These are phyloP conservation scores for Ochropleura plecta DNA, from an alignment of 2,888 invertebrate species.

Conservation along the genomic window DNA sequence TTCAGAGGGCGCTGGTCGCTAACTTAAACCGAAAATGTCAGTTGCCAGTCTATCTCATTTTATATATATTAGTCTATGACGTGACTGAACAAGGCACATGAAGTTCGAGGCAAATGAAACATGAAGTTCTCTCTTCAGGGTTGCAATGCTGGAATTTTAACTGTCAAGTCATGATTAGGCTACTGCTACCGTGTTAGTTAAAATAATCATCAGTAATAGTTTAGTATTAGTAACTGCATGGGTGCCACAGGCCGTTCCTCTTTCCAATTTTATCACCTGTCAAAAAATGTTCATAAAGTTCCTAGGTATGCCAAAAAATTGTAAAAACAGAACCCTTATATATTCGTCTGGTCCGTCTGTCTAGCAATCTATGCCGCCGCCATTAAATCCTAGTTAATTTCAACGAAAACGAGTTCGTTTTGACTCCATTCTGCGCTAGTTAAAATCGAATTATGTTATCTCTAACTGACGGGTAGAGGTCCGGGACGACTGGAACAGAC, in stretches of 20 bases:
- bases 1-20: too few relatives aligned
- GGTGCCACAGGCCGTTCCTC: too few relatives aligned
- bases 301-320: background rate
- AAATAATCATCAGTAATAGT: too few relatives aligned
- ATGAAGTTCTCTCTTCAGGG: background rate
- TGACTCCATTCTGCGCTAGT: background rate
- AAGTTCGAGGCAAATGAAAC: background rate
- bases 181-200: too few relatives aligned
- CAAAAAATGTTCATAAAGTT: background rate
- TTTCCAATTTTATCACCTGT: too few relatives aligned
- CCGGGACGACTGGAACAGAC: constrained; percentile 3
- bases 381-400: background rate
- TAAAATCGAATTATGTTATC: background rate
- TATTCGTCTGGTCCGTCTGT: too few relatives aligned
- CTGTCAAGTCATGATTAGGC: too few relatives aligned
- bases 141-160: too few relatives aligned
- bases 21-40: too few relatives aligned
- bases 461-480: background rate
- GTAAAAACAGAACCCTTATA: background rate
- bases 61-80: too few relatives aligned
- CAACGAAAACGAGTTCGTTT: background rate
- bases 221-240: too few relatives aligned
- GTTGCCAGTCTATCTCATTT: too few relatives aligned
- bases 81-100: background rate
- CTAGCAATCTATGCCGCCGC: background rate